A percentile compares a stretch with the other conserved stretches of the same genome.
These are phyloP conservation scores for Apostichopus californicus DNA, from an alignment of 35 echinoderm and acorn worm genomes.

Conservation along the genomic window DNA sequence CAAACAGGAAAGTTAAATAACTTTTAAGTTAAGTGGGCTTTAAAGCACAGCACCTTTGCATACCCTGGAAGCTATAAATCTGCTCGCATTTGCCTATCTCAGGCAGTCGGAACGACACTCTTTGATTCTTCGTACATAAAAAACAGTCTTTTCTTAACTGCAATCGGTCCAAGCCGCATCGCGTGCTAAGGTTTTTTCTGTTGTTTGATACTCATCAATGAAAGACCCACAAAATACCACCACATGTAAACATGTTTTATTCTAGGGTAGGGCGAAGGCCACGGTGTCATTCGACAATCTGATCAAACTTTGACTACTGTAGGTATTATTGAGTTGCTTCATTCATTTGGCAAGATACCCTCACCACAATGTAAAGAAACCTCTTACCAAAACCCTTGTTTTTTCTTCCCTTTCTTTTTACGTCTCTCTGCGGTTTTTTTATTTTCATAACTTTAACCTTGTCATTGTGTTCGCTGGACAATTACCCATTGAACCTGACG, in stretches of 20 bases:
- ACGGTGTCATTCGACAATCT: not conserved
- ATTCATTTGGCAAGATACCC: not conserved
- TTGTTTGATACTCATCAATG: not conserved
- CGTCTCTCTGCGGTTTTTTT: not conserved
- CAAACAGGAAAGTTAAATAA: constrained; percentile 1
- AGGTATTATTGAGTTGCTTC: not conserved
- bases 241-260: constrained; percentile 42
- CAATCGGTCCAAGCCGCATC: not conserved
- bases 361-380: not conserved
- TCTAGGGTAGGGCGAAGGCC: constrained; percentile 15
- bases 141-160: not conserved
- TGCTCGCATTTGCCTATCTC: not conserved
- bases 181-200: constrained; percentile 16
- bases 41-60: not conserved
- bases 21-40: not conserved
- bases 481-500: not conserved
- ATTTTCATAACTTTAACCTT: not conserved
- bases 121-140: not conserved
- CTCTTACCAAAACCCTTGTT: too few relatives aligned
- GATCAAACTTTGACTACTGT: constrained; percentile 4
- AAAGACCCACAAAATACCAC: not conserved
- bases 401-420: not conserved
- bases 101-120: not conserved
- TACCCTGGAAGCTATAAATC: not conserved
- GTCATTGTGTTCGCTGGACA: not conserved